These are phyloP conservation scores for Cotesia glomerata DNA, from an alignment of 1,140 invertebrate genomes.

Conservation along the genomic window DNA sequence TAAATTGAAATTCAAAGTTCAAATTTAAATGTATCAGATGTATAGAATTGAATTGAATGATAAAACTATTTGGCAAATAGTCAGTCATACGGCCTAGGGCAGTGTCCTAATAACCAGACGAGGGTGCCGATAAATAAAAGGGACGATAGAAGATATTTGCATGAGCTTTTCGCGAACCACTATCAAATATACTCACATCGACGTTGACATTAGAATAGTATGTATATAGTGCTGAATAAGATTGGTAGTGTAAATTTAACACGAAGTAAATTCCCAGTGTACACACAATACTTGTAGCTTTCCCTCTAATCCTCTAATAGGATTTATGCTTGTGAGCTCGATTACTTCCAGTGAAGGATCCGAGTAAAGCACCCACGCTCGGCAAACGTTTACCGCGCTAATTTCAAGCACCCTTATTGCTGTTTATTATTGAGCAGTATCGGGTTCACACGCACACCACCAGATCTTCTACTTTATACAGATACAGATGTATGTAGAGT, in stretches of 20 bases:
- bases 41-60: not conserved
- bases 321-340: constrained; percentile 62
- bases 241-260: constrained; percentile 21
- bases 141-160: constrained; percentile 27
- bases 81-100: not conserved
- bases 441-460: not conserved
- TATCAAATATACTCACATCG: not conserved
- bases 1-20: not conserved
- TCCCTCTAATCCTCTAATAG: constrained; percentile 62
- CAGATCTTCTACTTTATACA: not conserved
- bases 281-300: constrained; percentile 24
- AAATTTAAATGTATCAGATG: not conserved
- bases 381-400: constrained; percentile 51
- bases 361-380: constrained; percentile 36
- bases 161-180: constrained; percentile 27
- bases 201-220: too few species aligned
- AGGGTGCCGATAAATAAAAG: not conserved
- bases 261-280: constrained; percentile 21
- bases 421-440: not conserved
- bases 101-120: not conserved
- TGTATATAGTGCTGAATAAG: constrained; percentile 4
- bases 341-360: constrained; percentile 60
- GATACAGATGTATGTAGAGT: not conserved
- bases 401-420: constrained; percentile 49
- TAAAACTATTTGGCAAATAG: not conserved